Base-by-base conservation (phyloP, 2,888 invertebrate species). In the Cinara cedri region DNA sequence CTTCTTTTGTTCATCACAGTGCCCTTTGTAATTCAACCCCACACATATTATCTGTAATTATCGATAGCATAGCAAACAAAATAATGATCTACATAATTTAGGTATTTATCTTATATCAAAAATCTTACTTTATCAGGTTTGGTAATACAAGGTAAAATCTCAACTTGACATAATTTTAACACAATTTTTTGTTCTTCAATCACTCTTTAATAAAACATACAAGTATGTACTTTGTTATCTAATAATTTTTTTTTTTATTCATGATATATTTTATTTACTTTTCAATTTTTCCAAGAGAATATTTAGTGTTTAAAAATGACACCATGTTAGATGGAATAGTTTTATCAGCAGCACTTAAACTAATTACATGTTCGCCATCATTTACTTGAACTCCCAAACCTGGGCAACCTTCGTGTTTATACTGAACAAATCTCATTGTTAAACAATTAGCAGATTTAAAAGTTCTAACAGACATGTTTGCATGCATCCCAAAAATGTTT, bases 1-100 rank as follows among this genome's bases (percentile, higher is more conserved):
- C 19, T 91, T 85, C 24, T 93, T 91, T 85, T 95, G 94, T 84
- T 96, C 96, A 72, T 89, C 88, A 83, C 96, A 96, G 84, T 95
- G 95, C 57, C 95, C 95, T 75, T 87, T 88, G 86, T 96, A 96
- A 86, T 96, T 96, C 81, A 95, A 88, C 0, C 94, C 95, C 16
- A 96, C 90, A 84, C 95, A 95, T 0, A 93, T 88, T 0, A 96
- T 51, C 78, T 78, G 24, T 2, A 51, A 75, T 24, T 19, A 16
- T 46, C 4, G 63, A 21, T 51, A n/a, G n/a, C n/a, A 13, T 14
- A 49, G 13, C 3, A n/a, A n/a, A 51, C 46, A 14, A 34, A 75
- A 44, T 60, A 26, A 24, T 46, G 34, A 42, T 19, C n/a, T 16
- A 24, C 14, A 63, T 24, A 42, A 34, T n/a, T n/a, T n/a, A 46